Conservation (phyloP, 2,797 vertebrate genomes). For the Orestias chungarensis region DNA sequence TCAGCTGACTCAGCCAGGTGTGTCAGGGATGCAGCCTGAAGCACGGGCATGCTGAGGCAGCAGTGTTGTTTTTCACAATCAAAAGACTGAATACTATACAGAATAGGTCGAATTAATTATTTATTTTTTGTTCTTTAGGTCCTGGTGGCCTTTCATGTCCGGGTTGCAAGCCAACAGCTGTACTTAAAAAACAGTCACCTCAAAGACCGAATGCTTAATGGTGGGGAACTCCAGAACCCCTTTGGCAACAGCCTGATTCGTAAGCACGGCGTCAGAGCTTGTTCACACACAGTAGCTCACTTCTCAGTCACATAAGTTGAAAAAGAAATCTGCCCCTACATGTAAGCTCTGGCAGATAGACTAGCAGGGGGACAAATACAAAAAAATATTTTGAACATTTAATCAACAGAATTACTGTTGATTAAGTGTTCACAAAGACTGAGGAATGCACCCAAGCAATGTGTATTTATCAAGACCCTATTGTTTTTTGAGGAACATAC, state of each 20-base stretch:
- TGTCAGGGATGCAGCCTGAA: constrained; percentile 51
- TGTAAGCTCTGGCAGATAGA: constrained; percentile 59
- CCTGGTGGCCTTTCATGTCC: constrained; percentile 50
- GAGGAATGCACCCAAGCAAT: background rate
- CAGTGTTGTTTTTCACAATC: constrained; percentile 39
- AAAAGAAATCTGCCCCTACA: constrained; percentile 48
- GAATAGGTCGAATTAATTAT: constrained; percentile 26
- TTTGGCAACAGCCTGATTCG: constrained; percentile 44
- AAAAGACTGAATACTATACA: constrained; percentile 37
- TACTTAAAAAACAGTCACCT: constrained; percentile 63
- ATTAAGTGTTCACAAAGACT: constrained; percentile 25
- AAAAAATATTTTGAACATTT: constrained; percentile 45
- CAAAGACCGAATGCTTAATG: constrained; percentile 46
- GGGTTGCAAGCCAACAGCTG: constrained; percentile 49
- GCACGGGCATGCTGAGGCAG: constrained; percentile 57
- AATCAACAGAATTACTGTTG: constrained; percentile 44
- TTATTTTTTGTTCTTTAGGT: constrained; percentile 22
- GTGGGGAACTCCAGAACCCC: constrained; percentile 70
- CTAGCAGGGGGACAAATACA: constrained; percentile 46
- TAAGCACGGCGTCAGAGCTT: constrained; percentile 48
- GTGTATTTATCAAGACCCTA: background rate
- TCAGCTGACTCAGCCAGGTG: constrained; percentile 71
- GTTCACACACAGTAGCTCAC: constrained; percentile 42
- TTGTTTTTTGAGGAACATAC: background rate
- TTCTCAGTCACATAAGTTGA: constrained; percentile 58